Conservation (phyloP, 2,113 vertebrate genomes). For the Fulmarus glacialis region DNA sequence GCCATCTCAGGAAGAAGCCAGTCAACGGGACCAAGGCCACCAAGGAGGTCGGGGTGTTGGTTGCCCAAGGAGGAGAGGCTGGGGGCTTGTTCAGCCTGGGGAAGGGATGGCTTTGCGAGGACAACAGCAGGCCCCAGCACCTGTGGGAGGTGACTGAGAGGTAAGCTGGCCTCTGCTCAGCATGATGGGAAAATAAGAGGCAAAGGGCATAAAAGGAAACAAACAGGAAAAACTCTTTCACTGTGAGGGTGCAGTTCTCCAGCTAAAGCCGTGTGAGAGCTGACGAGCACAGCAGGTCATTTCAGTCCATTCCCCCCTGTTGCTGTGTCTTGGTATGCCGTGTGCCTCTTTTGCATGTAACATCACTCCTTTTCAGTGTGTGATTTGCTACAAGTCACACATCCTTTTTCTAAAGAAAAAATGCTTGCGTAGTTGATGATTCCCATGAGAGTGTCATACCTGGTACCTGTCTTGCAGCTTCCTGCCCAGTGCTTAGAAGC, state of each 20-base stretch:
- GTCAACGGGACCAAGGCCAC: background rate
- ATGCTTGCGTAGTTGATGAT: too few species aligned
- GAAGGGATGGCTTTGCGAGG: background rate
- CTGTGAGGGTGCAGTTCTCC: background rate
- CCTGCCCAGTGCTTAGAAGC: background rate
- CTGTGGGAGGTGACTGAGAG: background rate
- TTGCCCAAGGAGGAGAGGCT: background rate
- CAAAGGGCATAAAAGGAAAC: background rate
- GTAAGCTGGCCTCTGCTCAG: background rate
- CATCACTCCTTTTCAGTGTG: background rate
- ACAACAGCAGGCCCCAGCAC: too few species aligned
- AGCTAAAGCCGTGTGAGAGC: background rate
- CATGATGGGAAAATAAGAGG: background rate
- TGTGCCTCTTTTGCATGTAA: too few species aligned
- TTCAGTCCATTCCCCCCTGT: background rate
- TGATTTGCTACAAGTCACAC: background rate
- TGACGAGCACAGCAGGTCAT: too few species aligned
- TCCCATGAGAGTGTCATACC: background rate
- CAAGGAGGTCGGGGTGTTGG: accelerated
- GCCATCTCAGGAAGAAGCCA: background rate
- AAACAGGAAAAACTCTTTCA: background rate
- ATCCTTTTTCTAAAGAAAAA: background rate
- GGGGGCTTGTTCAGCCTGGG: background rate
- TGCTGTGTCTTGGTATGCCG: accelerated
- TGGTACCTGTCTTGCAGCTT: background rate